These are phyloP conservation scores for Coptodon bakossiorum DNA, from an alignment of 2,113 vertebrate genomes.

Conservation along the genomic window DNA sequence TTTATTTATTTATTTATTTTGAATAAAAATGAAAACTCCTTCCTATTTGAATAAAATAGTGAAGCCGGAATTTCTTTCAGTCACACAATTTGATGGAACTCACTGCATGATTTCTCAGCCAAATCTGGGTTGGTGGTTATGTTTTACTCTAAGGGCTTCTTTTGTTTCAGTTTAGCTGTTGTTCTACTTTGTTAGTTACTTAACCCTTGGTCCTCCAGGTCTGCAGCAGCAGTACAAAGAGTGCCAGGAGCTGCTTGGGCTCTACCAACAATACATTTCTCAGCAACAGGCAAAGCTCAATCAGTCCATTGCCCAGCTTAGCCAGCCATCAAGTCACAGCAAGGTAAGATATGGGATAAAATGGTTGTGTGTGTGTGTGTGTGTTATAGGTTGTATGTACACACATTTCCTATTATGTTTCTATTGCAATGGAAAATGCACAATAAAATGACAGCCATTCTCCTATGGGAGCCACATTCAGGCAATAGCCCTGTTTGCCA, in stretches of 20 bases:
- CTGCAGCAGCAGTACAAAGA: conserved; percentile 92
- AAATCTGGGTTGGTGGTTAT: neutral
- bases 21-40: neutral
- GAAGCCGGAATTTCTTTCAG: neutral
- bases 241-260: conserved; percentile 90
- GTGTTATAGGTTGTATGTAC: neutral
- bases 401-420: neutral
- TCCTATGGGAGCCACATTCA: neutral
- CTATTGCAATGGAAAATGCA: neutral
- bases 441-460: neutral
- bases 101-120: neutral
- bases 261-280: conserved; percentile 94
- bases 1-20: neutral
- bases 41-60: neutral
- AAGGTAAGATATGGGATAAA: conserved; percentile 78
- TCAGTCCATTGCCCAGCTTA: conserved; percentile 79
- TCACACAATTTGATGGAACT: neutral
- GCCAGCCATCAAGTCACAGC: conserved; percentile 65
- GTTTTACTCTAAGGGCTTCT: neutral
- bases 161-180: neutral
- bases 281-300: conserved; percentile 90
- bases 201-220: conserved; percentile 77
- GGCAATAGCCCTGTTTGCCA: neutral
- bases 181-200: conserved; percentile 58
- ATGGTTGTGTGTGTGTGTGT: neutral